Evolutionary conservation across 2,888 invertebrate genomes (phyloP).

Genomic region (Papilio elwesi): DNA sequence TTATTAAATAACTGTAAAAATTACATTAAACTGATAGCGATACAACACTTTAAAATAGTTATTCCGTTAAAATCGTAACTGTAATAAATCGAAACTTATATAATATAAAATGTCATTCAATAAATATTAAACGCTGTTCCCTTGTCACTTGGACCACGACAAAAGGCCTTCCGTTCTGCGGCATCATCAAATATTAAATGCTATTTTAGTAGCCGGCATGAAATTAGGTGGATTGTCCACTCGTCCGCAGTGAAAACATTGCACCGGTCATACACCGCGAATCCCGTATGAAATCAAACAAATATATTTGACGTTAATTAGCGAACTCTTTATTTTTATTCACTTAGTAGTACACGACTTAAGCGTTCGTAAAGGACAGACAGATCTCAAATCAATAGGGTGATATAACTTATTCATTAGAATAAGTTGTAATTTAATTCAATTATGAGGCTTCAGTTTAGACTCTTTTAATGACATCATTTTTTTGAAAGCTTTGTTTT

Average conservation of each 20-base stretch:
- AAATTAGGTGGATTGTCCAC: slow-evolving; percentile 66
- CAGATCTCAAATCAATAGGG: not conserved
- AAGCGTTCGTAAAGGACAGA: no score
- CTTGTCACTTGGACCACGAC: slow-evolving; percentile 41
- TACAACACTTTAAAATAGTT: no score
- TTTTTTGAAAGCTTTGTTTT: not conserved
- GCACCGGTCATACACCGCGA: slow-evolving; percentile 46
- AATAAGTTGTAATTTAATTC: no score
- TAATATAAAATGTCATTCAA: not conserved
- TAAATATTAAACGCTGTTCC: slow-evolving; percentile 37
- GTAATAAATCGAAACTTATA: no score
- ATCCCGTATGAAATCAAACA: slow-evolving; percentile 12
- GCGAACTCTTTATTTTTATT: not conserved
- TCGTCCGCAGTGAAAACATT: slow-evolving; percentile 52
- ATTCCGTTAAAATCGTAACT: no score
- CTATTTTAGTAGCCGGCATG: slow-evolving; percentile 59
- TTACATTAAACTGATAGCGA: no score
- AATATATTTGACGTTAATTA: slow-evolving; percentile 13
- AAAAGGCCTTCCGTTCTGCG: slow-evolving; percentile 49
- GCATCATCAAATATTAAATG: slow-evolving; percentile 64
- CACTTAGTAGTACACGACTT: not conserved
- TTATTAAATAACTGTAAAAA: no score
- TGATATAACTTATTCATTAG: no score
- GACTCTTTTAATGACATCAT: no score
- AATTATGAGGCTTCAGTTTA: no score